Evolutionary conservation across 2,113 vertebrate genomes (phyloP).

Genomic region (Trichomycterus rosablanca): DNA sequence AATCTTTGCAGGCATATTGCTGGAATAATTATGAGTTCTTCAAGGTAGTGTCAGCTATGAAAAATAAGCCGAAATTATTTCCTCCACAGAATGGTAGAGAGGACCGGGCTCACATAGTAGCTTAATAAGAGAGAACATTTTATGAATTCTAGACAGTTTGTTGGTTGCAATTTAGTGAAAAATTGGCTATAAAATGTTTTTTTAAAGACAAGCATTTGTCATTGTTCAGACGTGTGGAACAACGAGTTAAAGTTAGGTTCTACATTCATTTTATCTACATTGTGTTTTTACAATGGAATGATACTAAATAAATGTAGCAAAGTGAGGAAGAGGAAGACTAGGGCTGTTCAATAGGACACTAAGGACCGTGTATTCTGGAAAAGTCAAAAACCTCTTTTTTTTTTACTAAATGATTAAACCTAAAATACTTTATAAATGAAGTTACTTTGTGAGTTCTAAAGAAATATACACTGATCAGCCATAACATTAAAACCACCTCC

Average conservation of each 20-base stretch:
- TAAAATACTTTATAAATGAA: too few relatives aligned
- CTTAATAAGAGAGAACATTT: conserved; percentile 54
- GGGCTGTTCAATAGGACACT: too few relatives aligned
- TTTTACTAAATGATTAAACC: too few relatives aligned
- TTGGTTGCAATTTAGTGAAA: conserved; percentile 53
- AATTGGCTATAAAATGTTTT: conserved; percentile 36
- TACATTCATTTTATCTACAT: not conserved
- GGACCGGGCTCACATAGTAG: conserved; percentile 54
- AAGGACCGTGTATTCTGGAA: too few relatives aligned
- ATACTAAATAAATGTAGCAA: too few relatives aligned
- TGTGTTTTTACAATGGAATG: too few relatives aligned
- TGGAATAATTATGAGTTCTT: conserved; percentile 70
- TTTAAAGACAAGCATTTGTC: conserved; percentile 23
- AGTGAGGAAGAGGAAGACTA: too few relatives aligned
- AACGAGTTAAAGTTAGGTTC: not conserved
- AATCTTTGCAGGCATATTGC: conserved; percentile 59
- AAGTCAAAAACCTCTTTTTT: too few relatives aligned
- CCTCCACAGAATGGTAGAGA: conserved; percentile 56
- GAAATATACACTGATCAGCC: too few relatives aligned
- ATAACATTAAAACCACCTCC: too few relatives aligned
- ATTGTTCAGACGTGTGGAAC: conserved; percentile 16
- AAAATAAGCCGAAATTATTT: conserved; percentile 67
- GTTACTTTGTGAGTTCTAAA: too few relatives aligned
- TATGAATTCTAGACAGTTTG: conserved; percentile 49
- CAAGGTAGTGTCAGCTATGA: conserved; percentile 62